Evolutionary conservation across 2,113 vertebrate genomes (phyloP).

Genomic region (Cercocebus atys): DNA sequence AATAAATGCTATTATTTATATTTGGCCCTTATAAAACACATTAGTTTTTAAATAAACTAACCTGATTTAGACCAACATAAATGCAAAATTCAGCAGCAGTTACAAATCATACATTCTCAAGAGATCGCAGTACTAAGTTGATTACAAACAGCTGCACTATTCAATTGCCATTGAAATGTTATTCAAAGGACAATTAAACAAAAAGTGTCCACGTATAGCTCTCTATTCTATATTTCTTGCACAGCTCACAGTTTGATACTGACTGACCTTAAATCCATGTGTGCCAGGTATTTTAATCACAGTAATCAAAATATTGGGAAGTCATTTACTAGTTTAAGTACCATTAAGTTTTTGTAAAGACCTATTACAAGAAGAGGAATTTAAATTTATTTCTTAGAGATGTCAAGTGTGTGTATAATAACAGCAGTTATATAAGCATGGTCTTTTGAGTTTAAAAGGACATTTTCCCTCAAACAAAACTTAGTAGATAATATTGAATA

Average conservation of each 20-base stretch:
- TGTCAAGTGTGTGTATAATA: not conserved
- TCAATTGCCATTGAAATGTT: slow-evolving; percentile 67
- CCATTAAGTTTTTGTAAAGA: slow-evolving; percentile 56
- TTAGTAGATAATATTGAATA: slow-evolving; percentile 62
- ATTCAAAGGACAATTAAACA: slow-evolving; percentile 52
- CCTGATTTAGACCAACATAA: slow-evolving; percentile 49
- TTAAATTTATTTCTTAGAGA: slow-evolving; percentile 45
- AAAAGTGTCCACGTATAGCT: slow-evolving; percentile 21
- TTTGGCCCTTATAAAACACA: slow-evolving; percentile 43
- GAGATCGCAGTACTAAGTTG: slow-evolving; percentile 50
- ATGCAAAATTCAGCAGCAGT: slow-evolving; percentile 50
- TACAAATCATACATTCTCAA: slow-evolving; percentile 56
- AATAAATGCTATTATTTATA: slow-evolving; percentile 47
- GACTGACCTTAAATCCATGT: slow-evolving; percentile 73
- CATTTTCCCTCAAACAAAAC: slow-evolving; percentile 66
- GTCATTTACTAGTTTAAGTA: slow-evolving; percentile 60
- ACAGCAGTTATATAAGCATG: slow-evolving; percentile 64
- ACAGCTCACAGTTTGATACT: slow-evolving; percentile 20
- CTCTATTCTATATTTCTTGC: not conserved
- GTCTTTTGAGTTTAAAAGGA: slow-evolving; percentile 64
- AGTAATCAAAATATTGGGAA: slow-evolving; percentile 52
- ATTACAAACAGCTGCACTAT: slow-evolving; percentile 73
- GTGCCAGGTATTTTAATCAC: slow-evolving; percentile 68
- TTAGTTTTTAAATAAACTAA: slow-evolving; percentile 61
- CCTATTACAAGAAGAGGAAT: not conserved